phyloP scores from a whole-genome alignment of 2,113 vertebrate species.

The Riparia riparia region DNA sequence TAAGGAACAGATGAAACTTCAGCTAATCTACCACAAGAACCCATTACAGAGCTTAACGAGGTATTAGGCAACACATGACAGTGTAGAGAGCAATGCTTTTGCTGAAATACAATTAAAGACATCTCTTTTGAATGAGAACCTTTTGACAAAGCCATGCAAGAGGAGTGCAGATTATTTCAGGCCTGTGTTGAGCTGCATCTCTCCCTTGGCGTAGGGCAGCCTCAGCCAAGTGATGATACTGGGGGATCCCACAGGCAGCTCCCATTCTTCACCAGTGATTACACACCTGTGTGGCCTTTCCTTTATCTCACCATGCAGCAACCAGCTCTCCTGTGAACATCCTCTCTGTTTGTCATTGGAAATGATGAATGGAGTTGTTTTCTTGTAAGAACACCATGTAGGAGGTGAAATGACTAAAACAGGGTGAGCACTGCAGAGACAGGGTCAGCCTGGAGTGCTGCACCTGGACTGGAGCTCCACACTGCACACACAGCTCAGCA shows the following conservation, averaged over 20 bases:
- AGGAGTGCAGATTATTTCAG: background rate
- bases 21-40: background rate
- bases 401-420: background rate
- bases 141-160: background rate
- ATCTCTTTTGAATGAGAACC: background rate
- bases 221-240: accelerated
- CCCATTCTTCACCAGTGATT: background rate
- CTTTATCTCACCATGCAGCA: background rate
- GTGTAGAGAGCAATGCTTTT: background rate
- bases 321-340: accelerated
- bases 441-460: background rate
- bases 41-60: background rate
- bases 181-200: background rate
- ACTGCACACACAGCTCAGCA: accelerated
- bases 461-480: background rate
- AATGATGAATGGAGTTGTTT: background rate
- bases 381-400: background rate
- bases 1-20: background rate
- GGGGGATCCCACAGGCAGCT: background rate
- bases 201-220: background rate
- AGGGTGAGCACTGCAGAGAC: background rate
- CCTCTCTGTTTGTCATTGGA: background rate
- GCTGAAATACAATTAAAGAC: background rate
- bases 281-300: background rate
- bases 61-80: background rate